Evolutionary conservation across 2,797 vertebrate species (phyloP).

Genomic region (Caiman crocodilus): DNA sequence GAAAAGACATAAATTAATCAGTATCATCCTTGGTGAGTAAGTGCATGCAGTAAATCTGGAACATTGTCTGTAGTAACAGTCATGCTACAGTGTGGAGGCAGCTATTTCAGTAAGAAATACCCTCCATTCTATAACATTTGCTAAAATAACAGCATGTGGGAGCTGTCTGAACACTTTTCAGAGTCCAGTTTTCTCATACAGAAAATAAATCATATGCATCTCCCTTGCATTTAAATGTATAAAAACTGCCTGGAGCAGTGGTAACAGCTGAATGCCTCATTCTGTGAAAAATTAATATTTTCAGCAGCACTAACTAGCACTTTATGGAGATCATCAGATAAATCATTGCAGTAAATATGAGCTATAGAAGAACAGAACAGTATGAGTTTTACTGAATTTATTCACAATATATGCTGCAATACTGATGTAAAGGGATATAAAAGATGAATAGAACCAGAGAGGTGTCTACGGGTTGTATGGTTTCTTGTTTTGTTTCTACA

Average conservation of each 20-base stretch:
- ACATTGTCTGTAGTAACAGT: conserved; percentile 69
- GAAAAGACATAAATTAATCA: conserved; percentile 75
- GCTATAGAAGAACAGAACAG: conserved; percentile 68
- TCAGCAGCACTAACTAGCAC: conserved; percentile 72
- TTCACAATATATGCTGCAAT: conserved; percentile 41
- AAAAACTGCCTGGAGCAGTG: conserved; percentile 72
- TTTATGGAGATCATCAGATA: conserved; percentile 76
- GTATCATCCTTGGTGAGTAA: conserved; percentile 64
- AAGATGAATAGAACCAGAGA: conserved; percentile 59
- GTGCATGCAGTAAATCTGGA: conserved; percentile 63
- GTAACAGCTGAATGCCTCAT: conserved; percentile 72
- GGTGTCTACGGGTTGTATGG: not conserved
- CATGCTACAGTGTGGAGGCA: conserved; percentile 52
- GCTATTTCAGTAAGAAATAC: conserved; percentile 70
- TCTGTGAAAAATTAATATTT: conserved; percentile 79
- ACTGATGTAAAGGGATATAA: conserved; percentile 40
- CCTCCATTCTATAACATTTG: not conserved
- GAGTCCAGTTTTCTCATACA: no score
- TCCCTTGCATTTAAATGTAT: conserved; percentile 63
- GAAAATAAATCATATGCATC: conserved; percentile 56
- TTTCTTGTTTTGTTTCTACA: conserved; percentile 34
- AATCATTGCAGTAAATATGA: conserved; percentile 76
- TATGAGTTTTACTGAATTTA: conserved; percentile 71
- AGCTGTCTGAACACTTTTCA: conserved; percentile 68
- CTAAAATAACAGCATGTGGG: conserved; percentile 63